phyloP scores from a whole-genome alignment of 2,113 vertebrate species.

The Corythoichthys haematopterus region DNA sequence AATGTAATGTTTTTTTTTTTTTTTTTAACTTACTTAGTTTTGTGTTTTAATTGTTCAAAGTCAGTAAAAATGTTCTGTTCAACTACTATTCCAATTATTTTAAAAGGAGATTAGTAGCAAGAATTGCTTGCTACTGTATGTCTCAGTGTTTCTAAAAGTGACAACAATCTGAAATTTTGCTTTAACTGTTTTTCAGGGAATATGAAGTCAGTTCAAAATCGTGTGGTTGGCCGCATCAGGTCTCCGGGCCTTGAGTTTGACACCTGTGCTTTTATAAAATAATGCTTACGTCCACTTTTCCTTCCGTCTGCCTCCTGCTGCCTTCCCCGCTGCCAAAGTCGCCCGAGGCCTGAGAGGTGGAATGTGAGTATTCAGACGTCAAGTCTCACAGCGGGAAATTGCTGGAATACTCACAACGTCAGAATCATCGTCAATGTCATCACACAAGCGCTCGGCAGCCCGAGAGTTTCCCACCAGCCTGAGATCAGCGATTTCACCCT shows the following conservation, averaged over 20 bases:
- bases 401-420: slow-evolving; percentile 70
- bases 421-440: slow-evolving; percentile 76
- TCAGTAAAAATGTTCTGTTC: too few relatives aligned
- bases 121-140: too few relatives aligned
- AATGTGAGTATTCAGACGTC: not conserved
- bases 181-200: too few relatives aligned
- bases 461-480: slow-evolving; percentile 72
- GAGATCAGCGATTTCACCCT: slow-evolving; percentile 84
- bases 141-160: too few relatives aligned
- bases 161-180: too few relatives aligned
- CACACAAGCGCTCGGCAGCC: slow-evolving; percentile 77
- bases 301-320: slow-evolving; percentile 2
- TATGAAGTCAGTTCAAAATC: too few relatives aligned
- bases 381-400: not conserved
- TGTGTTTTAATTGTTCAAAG: too few relatives aligned
- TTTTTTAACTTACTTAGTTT: too few relatives aligned
- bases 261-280: not conserved
- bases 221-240: too few relatives aligned
- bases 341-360: slow-evolving; percentile 73
- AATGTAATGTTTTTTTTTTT: too few relatives aligned
- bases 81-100: too few relatives aligned
- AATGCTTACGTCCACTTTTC: slow-evolving; percentile 29
- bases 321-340: slow-evolving; percentile 80
- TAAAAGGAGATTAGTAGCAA: too few relatives aligned
- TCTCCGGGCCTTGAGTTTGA: not conserved